A percentile compares a stretch with the other conserved stretches of the same genome.
These are phyloP conservation scores for Diarsia dahlii DNA, from an alignment of 2,888 invertebrate species.

Conservation along the genomic window DNA sequence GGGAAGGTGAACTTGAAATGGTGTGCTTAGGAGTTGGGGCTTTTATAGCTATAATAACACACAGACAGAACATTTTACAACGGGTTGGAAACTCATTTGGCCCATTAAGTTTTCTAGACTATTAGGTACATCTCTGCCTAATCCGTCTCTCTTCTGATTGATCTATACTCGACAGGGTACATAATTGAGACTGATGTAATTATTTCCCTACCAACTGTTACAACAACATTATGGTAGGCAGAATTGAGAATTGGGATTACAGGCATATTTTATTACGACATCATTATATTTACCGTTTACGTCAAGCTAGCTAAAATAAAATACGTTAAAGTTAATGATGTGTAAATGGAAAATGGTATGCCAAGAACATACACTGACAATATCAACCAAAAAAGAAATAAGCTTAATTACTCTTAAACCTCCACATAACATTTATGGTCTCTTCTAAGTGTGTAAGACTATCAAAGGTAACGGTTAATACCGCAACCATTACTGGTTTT, in stretches of 20 bases:
- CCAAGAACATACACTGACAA: not conserved
- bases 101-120: not conserved
- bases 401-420: constrained; percentile 14
- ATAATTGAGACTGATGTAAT: too few species aligned
- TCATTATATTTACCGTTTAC: not conserved
- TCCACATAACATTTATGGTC: constrained; percentile 20
- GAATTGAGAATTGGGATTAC: too few species aligned
- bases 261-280: too few species aligned
- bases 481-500: constrained; percentile 37
- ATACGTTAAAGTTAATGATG: not conserved
- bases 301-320: not conserved
- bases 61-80: not conserved
- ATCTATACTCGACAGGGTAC: too few species aligned
- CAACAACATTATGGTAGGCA: too few species aligned
- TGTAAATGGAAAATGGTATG: not conserved
- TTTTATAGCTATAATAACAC: not conserved
- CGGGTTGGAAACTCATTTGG: not conserved
- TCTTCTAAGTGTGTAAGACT: constrained; percentile 28
- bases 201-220: too few species aligned
- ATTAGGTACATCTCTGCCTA: too few species aligned
- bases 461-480: constrained; percentile 47
- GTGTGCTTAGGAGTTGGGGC: constrained; percentile 10
- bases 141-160: too few species aligned
- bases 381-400: not conserved
- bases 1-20: constrained; percentile 18